Evolutionary conservation across 2,113 vertebrate species (phyloP), one percentile per base, ranked within the genome.

Genomic region (Prionailurus viverrinus): DNA sequence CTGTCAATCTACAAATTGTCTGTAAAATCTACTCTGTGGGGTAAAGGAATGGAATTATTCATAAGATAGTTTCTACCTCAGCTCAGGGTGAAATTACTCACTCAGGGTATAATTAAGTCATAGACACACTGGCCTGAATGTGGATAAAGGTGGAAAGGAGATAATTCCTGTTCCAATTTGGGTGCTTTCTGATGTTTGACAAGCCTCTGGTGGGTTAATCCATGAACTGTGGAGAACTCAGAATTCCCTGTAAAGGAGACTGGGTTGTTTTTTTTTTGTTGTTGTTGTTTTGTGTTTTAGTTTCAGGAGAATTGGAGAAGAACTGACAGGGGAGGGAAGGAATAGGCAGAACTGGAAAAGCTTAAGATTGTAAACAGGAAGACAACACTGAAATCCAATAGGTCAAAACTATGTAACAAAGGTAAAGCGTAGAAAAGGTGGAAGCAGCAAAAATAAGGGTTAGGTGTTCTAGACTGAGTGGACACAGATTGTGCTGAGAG

Each of bases 31-130:
- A 6, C n/a, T 79, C 92, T 74, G 41, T 4, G 33, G 66, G 86
- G 83, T 76, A 63, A 79, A 92, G 53, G 84, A 86, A 65, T 41
- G 39, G 81, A 96, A 91, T 96, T 96, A 96, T 95, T 95, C 94
- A 91, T 96, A 74, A 92, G 66, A 23, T 3, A 71, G 68, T 81
- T 65, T 85, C 69, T 88, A 63, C 29, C 86, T 91, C 33, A 71
- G 55, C 31, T 87, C 23, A 10, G 68, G 95, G 69, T 58, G 45
- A 94, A 94, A 91, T 95, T 93, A 78, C 69, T 95, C 92, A 92
- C 92, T 91, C 10, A 8, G 97, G 84, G 88, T 88, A 66, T 96
- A 93, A 97, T 95, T 88, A 92, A 90, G 74, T 94, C 53, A 68
- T 41, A 66, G 68, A 48, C 25, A 58, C 3, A 61, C 27, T 96